Conservation (phyloP, 2,888 invertebrate species). For the Caenorhabditis becei region DNA sequence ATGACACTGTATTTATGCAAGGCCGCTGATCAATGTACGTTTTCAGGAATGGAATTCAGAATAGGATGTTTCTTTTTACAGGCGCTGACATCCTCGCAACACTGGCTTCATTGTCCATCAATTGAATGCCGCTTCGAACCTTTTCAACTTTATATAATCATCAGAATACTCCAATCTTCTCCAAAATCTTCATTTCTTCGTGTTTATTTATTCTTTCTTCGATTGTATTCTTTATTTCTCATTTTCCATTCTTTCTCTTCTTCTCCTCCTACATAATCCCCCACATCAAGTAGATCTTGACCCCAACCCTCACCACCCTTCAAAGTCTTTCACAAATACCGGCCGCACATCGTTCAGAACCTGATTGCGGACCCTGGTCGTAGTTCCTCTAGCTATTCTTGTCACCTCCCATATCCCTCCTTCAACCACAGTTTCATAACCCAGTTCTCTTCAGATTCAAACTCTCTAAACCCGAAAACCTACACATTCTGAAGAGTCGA, state of each 20-base stretch:
- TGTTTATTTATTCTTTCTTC: constrained; percentile 20
- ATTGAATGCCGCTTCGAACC: constrained; percentile 1
- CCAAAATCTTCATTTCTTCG: constrained; percentile 1
- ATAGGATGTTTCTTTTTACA: constrained; percentile 21
- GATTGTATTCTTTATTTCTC: background rate
- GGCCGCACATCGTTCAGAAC: no score
- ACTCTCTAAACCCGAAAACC: background rate
- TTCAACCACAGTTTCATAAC: background rate
- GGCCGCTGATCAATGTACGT: constrained; percentile 43
- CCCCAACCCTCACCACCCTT: constrained; percentile 19
- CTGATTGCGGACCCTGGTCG: constrained; percentile 38
- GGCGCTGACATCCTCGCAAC: constrained; percentile 41
- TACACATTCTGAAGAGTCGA: background rate
- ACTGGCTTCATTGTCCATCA: constrained; percentile 33
- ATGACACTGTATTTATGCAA: constrained; percentile 44
- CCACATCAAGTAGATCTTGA: constrained; percentile 50
- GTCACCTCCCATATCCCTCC: background rate
- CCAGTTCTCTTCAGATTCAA: background rate
- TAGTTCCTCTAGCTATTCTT: constrained; percentile 51
- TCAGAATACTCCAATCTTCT: background rate
- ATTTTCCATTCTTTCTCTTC: background rate
- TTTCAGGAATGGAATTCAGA: background rate
- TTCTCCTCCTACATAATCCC: background rate
- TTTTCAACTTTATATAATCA: background rate
- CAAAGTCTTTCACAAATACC: constrained; percentile 55